Evolutionary conservation across 2,888 invertebrate genomes (phyloP).

Genomic region (Mechanitis messenoides): DNA sequence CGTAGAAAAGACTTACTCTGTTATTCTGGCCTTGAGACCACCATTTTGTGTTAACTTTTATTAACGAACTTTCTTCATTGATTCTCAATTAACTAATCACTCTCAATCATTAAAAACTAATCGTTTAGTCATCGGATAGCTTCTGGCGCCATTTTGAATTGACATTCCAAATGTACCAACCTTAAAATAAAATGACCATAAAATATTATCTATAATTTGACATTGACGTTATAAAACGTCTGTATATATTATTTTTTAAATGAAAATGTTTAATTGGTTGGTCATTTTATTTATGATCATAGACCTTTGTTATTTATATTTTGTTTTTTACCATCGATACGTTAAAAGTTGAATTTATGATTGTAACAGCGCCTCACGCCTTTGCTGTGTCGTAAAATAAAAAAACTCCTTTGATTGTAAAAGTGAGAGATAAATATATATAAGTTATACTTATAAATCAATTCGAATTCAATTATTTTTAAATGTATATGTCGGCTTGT

Average conservation of each 20-base stretch:
- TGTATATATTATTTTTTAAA: background rate
- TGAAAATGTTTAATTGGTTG: constrained; percentile 13
- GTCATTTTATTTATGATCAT: constrained; percentile 13
- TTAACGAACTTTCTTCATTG: constrained; percentile 58
- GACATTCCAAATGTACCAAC: too few relatives aligned
- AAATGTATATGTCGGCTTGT: too few relatives aligned
- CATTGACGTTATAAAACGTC: too few relatives aligned
- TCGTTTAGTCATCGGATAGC: too few relatives aligned
- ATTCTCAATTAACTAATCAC: background rate
- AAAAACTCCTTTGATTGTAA: constrained; percentile 17
- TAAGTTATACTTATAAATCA: too few relatives aligned
- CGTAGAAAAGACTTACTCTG: constrained; percentile 73
- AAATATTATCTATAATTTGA: too few relatives aligned
- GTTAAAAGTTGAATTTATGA: constrained; percentile 47
- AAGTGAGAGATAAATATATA: background rate
- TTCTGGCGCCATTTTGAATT: too few relatives aligned
- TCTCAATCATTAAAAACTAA: background rate
- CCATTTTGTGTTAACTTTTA: constrained; percentile 32
- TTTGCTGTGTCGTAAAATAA: constrained; percentile 29
- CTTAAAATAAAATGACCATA: too few relatives aligned
- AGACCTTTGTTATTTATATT: constrained; percentile 26
- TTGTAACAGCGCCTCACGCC: constrained; percentile 28
- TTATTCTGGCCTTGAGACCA: constrained; percentile 33
- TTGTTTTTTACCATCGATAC: constrained; percentile 46
- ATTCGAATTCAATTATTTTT: too few relatives aligned